Evolutionary conservation across 1,140 invertebrate species (phyloP), one percentile per base, ranked within the genome.

Genomic region (Sycobia sp.): DNA sequence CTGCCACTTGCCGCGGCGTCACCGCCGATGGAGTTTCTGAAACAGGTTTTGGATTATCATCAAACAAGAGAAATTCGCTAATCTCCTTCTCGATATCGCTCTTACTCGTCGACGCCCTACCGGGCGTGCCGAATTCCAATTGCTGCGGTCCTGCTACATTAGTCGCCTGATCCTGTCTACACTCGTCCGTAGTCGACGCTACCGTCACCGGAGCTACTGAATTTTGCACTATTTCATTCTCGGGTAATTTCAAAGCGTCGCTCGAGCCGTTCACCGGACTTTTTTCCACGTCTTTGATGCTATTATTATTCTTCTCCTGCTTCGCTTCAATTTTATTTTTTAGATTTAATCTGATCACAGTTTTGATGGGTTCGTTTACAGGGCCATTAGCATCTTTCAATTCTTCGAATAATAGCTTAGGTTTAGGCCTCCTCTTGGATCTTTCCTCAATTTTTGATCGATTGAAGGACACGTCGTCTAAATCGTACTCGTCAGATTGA

Each of bases 301-400:
- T 32, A n/a, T 55, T 62, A n/a, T 55, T 62, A 11, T 62, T 62
- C 16, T 22, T 62, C 14, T 62, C n/a, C n/a, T n/a, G n/a, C n/a
- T n/a, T n/a, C n/a, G n/a, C n/a, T n/a, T n/a, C 60, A 1, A 46
- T 14, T 25, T 36, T 41, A 1, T 41, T 23, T n/a, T 18, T 46
- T 1, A 55, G 22, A 8, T 18, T 59, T n/a, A 50, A 8, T 4
- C 20, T 49, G 1, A 46, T 16, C 9, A 41, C 32, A 11, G 41
- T 16, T 20, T 25, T 62, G 9, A 27, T 25, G 0, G 46, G 18
- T 2, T 49, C 34, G 1, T n/a, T n/a, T n/a, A n/a, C n/a, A n/a
- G n/a, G n/a, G n/a, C 10, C 2, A 20, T 4, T 3, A 3, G 13
- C 9, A 50, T 20, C 13, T 16, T 50, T n/a, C n/a, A n/a, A n/a